A percentile compares a stretch with the other conserved stretches of the same genome.
These are phyloP conservation scores for Protobothrops mucrosquamatus DNA, from an alignment of 2,113 vertebrate species.

Conservation along the genomic window DNA sequence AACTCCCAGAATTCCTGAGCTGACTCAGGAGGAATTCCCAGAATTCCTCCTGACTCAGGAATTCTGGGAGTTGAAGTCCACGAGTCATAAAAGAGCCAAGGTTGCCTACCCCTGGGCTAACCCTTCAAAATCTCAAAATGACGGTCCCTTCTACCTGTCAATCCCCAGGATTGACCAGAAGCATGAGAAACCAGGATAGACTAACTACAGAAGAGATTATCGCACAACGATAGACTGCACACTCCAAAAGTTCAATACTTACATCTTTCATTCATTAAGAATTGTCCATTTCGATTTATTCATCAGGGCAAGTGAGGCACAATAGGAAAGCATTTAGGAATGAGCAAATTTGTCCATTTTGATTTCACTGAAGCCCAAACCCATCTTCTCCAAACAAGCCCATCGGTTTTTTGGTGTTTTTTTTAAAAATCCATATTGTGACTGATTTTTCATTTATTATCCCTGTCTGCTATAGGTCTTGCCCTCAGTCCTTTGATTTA, in stretches of 20 bases:
- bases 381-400: background rate
- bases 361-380: background rate
- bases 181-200: background rate
- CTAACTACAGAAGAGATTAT: background rate
- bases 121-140: background rate
- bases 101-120: background rate
- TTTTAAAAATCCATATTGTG: background rate
- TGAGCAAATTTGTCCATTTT: background rate
- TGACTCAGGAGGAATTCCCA: no score
- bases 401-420: background rate
- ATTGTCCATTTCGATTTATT: background rate
- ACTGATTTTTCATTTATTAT: background rate
- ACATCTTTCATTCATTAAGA: background rate
- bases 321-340: background rate
- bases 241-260: background rate
- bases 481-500: background rate
- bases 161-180: background rate
- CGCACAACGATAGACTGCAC: no score
- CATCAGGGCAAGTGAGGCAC: background rate
- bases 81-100: no score
- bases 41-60: no score
- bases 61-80: no score
- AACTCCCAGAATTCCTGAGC: no score
- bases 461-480: background rate
- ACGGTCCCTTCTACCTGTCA: background rate